Conservation (phyloP, 2,113 vertebrate species). For the Dicaeum eximium region DNA sequence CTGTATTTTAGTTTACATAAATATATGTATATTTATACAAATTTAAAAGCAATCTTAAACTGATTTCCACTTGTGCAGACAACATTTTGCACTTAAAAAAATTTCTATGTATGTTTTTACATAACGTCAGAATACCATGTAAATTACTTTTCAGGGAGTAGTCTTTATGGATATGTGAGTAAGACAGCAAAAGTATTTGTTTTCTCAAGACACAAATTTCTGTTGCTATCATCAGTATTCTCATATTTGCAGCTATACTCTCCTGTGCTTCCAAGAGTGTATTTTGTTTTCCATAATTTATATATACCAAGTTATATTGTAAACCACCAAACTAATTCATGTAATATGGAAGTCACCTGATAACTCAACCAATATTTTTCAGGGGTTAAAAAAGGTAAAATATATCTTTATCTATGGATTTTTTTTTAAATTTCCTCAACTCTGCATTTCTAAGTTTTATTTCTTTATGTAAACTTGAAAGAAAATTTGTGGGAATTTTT, state of each 20-base stretch:
- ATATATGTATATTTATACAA: neutral
- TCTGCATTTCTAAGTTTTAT: neutral
- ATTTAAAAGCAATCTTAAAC: neutral
- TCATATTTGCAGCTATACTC: neutral
- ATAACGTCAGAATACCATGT: neutral
- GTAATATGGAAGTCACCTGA: neutral
- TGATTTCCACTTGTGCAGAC: neutral
- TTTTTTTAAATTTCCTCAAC: neutral
- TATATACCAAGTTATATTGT: neutral
- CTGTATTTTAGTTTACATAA: neutral
- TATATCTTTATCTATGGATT: neutral
- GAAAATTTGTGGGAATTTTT: neutral
- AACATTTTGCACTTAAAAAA: neutral
- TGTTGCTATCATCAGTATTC: neutral
- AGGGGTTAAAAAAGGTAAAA: neutral
- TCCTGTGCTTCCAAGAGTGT: neutral
- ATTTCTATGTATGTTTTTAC: neutral
- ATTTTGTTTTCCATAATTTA: neutral
- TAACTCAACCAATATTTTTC: neutral
- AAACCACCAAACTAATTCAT: neutral
- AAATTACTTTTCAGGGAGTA: neutral
- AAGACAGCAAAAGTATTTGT: neutral
- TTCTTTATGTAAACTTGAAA: neutral
- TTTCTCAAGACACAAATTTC: neutral
- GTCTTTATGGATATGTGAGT: neutral